Evolutionary conservation across 1,140 invertebrate species (phyloP), one percentile per base, ranked within the genome.

Genomic region (Leptopilina clavipes): DNA sequence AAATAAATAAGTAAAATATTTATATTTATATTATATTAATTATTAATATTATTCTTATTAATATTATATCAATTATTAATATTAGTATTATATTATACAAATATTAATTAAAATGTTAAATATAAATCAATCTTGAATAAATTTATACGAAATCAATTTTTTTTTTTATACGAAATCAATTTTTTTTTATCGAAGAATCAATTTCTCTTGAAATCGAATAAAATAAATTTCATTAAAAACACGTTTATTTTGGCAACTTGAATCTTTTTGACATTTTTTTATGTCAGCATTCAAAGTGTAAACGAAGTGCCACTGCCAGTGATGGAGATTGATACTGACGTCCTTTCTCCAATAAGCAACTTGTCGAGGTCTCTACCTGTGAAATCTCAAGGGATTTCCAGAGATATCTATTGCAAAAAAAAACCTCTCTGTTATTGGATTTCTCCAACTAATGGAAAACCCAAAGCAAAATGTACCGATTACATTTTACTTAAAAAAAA

Each of bases 251-350:
- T 40, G 22, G 19, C 22, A 14, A 11, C 11, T 19, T 12, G 59
- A 14, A 25, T 8, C 25, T 31, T 31, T 31, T 22, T 65, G 19
- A 31, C 19, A 31, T 31, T 31, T n/a, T n/a, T n/a, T 65, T 14
- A 65, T n/a, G 25, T 65, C 14, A 0, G 92, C 91, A 74, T 94
- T 92, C 82, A 93, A 94, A 0, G 95, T 94, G 84, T 95, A 96
- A 9, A 95, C 94, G 72, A 96, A 88, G 87, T 96, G 95, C 95
- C 93, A 95, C 88, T 97, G 95, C 95, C 95, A 97, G 83, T 97
- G 95, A 86, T 94, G 93, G 73, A 92, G 87, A 86, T 93, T 93
- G 74, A 93, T 86, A 11, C 92, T 92, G 65, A 90, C 81, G 81
- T 92, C 92, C 79, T 93, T 92, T 7, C 92, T 86, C 87, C 91